Percentiles rank a stretch among this genome's conserved stretches.
Conservation (phyloP, 2,797 vertebrate genomes). For the Syngnathus acus region DNA sequence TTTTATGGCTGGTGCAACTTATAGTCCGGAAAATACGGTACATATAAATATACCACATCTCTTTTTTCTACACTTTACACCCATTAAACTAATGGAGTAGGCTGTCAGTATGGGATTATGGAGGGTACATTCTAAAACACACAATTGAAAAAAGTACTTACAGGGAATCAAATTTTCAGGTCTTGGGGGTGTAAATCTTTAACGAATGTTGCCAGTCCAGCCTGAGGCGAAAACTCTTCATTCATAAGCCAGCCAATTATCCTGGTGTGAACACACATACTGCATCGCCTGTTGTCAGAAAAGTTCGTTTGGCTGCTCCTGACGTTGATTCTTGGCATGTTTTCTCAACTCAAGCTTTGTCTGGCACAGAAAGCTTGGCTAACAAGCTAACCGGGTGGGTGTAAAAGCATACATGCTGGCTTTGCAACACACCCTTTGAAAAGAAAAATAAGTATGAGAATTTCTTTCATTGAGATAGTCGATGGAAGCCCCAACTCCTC, state of each 20-base stretch:
- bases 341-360: constrained; percentile 37
- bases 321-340: constrained; percentile 54
- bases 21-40: too few relatives aligned
- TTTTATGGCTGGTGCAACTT: too few relatives aligned
- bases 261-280: constrained; percentile 42
- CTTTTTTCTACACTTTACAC: background rate
- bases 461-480: background rate
- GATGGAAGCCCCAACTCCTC: background rate
- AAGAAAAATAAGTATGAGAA: background rate
- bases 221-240: constrained; percentile 28
- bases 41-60: background rate
- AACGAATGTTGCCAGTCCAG: constrained; percentile 24
- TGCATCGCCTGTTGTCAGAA: constrained; percentile 39
- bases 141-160: constrained; percentile 16
- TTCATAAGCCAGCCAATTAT: constrained; percentile 39
- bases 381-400: constrained; percentile 61
- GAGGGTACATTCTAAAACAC: constrained; percentile 15
- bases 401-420: constrained; percentile 64
- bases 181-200: constrained; percentile 16
- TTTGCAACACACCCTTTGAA: constrained; percentile 43
- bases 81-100: background rate
- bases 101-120: background rate
- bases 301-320: constrained; percentile 53
- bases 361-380: constrained; percentile 50
- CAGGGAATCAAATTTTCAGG: constrained; percentile 17